Conservation (phyloP, 2,888 invertebrate genomes). For the Plagodis pulveraria region DNA sequence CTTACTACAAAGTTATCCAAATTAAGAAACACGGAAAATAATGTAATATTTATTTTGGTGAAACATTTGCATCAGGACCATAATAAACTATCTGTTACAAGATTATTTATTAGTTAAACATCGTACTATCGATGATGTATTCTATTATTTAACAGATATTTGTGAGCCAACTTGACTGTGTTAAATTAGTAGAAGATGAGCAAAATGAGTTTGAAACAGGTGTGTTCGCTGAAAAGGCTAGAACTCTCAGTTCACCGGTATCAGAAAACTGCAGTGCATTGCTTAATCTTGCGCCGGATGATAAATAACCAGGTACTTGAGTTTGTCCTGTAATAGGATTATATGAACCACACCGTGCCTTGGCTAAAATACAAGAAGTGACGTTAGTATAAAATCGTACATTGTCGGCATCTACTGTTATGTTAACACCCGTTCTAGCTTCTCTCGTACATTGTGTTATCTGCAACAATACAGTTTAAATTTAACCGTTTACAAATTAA, state of each 20-base stretch:
- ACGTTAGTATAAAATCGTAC: constrained; percentile 86
- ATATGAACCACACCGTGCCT: constrained; percentile 84
- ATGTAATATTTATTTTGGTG: too few relatives aligned
- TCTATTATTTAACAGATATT: constrained; percentile 61
- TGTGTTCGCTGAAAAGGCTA: constrained; percentile 81
- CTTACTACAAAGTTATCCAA: too few relatives aligned
- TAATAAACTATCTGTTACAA: too few relatives aligned
- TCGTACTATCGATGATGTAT: constrained; percentile 7
- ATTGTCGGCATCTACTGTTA: constrained; percentile 78
- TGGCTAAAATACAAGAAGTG: constrained; percentile 87
- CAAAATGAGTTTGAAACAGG: constrained; percentile 83
- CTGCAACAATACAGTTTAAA: constrained; percentile 52
- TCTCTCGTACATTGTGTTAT: constrained; percentile 82
- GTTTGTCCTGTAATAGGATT: constrained; percentile 88
- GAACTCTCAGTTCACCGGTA: constrained; percentile 81
- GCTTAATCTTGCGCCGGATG: constrained; percentile 66
- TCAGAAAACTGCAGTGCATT: constrained; percentile 85
- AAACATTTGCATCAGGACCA: too few relatives aligned
- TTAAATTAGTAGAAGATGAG: constrained; percentile 75
- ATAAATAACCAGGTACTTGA: constrained; percentile 80
- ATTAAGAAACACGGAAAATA: too few relatives aligned
- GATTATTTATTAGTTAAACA: too few relatives aligned
- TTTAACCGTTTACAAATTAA: too few relatives aligned
- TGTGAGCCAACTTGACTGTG: constrained; percentile 80
- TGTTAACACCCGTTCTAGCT: constrained; percentile 78